These are phyloP conservation scores for Steatocranus sp. DNA, from an alignment of 2,797 vertebrate genomes.

Conservation along the genomic window DNA sequence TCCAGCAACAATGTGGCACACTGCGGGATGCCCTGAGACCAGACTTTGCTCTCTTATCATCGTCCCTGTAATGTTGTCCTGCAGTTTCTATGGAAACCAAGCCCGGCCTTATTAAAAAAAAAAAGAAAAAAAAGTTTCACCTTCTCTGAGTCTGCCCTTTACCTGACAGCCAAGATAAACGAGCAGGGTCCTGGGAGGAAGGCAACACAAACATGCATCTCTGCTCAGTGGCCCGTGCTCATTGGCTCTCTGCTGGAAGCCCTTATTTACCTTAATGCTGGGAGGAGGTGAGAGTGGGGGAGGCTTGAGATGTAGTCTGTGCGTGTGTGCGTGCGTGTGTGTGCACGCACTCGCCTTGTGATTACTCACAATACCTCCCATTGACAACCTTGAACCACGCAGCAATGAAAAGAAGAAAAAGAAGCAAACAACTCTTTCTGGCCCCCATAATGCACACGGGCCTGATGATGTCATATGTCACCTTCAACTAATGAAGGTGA, in stretches of 20 bases:
- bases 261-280: slow-evolving; percentile 76
- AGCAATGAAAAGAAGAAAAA: slow-evolving; percentile 44
- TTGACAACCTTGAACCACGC: slow-evolving; percentile 66
- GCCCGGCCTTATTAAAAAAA: slow-evolving; percentile 65
- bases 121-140: slow-evolving; percentile 69
- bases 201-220: slow-evolving; percentile 73
- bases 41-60: slow-evolving; percentile 59
- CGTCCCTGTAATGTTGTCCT: slow-evolving; percentile 64
- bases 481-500: slow-evolving; percentile 77
- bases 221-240: slow-evolving; percentile 70
- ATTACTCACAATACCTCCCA: slow-evolving; percentile 58
- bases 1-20: slow-evolving; percentile 40
- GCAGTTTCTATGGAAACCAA: slow-evolving; percentile 71
- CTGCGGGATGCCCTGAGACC: slow-evolving; percentile 52
- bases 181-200: slow-evolving; percentile 65
- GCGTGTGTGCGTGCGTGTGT: neutral
- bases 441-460: slow-evolving; percentile 32
- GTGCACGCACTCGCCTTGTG: neutral
- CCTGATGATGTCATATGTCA: slow-evolving; percentile 75
- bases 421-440: slow-evolving; percentile 48
- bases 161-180: slow-evolving; percentile 78
- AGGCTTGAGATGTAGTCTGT: slow-evolving; percentile 17
- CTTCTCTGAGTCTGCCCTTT: slow-evolving; percentile 75
- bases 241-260: slow-evolving; percentile 70
- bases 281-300: slow-evolving; percentile 37